Conservation (phyloP, 2,113 vertebrate genomes). For the Poeciliopsis retropinna region DNA sequence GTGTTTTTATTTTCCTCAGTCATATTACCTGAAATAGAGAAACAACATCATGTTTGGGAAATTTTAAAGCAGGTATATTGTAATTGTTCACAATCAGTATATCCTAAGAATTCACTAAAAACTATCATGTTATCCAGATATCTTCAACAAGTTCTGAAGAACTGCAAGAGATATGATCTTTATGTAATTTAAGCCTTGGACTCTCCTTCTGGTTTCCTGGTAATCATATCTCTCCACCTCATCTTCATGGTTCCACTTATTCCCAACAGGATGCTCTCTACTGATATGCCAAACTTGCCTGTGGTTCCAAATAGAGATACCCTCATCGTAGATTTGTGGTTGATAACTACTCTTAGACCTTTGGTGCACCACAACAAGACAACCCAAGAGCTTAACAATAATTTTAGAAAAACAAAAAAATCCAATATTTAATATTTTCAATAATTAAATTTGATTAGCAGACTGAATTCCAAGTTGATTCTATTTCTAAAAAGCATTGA, state of each 20-base stretch:
- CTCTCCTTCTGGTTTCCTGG: no score
- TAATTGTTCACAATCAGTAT: no score
- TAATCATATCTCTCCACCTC: no score
- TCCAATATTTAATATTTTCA: no score
- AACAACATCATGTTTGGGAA: neutral
- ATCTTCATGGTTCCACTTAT: no score
- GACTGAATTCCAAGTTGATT: neutral
- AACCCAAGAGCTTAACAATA: no score
- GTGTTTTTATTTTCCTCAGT: slow-evolving; percentile 19
- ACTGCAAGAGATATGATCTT: neutral
- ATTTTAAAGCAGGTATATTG: no score
- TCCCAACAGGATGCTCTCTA: no score
- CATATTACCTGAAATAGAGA: slow-evolving; percentile 23
- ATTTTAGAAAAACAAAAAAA: no score
- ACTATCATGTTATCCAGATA: neutral
- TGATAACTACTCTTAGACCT: neutral
- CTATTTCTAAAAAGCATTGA: neutral
- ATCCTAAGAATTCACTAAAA: neutral
- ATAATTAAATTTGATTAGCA: no score
- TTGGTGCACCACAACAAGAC: neutral
- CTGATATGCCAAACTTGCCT: no score
- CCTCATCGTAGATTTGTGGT: neutral
- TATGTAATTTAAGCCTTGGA: neutral
- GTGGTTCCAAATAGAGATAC: neutral
- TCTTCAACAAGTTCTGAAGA: neutral